These are phyloP conservation scores for Euschistus heros DNA, from an alignment of 1,140 invertebrate genomes.

Conservation along the genomic window DNA sequence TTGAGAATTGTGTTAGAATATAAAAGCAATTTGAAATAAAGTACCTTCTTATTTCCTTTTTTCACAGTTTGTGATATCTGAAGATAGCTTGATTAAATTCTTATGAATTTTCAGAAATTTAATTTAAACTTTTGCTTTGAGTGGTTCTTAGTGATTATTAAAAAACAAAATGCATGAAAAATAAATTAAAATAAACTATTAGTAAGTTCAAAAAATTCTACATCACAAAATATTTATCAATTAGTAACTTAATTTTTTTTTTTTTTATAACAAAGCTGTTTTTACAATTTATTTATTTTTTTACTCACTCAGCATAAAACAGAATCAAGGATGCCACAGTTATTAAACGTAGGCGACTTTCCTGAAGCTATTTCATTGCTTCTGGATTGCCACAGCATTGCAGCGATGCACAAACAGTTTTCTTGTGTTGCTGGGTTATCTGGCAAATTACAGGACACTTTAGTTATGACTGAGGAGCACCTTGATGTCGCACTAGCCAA, in stretches of 20 bases:
- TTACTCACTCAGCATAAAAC: constrained; percentile 53
- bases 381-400: constrained; percentile 76
- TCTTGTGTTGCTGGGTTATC: constrained; percentile 75
- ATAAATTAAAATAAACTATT: too few relatives aligned
- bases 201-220: too few relatives aligned
- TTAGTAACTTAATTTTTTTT: background rate
- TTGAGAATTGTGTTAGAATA: too few relatives aligned
- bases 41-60: too few relatives aligned
- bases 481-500: constrained; percentile 77
- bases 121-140: too few relatives aligned
- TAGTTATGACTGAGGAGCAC: constrained; percentile 84
- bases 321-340: constrained; percentile 67
- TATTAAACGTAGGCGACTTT: constrained; percentile 76
- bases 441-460: constrained; percentile 78
- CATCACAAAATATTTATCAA: too few relatives aligned
- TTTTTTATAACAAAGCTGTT: background rate
- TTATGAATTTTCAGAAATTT: too few relatives aligned
- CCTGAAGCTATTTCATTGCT: constrained; percentile 78
- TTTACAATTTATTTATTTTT: background rate
- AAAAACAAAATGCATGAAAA: too few relatives aligned
- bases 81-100: too few relatives aligned
- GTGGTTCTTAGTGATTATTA: too few relatives aligned
- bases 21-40: too few relatives aligned
- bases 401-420: constrained; percentile 69
- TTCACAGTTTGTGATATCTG: too few relatives aligned